Percentiles rank a stretch among this genome's conserved stretches.
Conservation (phyloP, 64 coral and sea anemone species). For the Stichodactyla helianthus region DNA sequence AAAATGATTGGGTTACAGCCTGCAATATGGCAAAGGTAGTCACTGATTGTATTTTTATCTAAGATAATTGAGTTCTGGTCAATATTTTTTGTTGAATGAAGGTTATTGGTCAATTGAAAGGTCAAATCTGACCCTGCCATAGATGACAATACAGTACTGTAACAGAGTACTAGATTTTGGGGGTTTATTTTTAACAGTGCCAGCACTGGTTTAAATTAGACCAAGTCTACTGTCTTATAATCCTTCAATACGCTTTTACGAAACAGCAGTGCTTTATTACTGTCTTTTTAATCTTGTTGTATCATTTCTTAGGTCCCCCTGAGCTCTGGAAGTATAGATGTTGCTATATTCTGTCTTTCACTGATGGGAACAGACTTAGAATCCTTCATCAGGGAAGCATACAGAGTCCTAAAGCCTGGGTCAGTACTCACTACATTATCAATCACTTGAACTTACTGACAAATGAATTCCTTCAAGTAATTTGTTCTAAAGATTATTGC, state of each 20-base stretch:
- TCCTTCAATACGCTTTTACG: too few species aligned
- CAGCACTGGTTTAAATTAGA: too few species aligned
- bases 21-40: constrained; percentile 94
- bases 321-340: constrained; percentile 62
- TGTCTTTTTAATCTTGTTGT: neutral
- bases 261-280: neutral
- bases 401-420: constrained; percentile 72
- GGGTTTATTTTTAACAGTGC: too few species aligned
- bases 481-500: too few species aligned
- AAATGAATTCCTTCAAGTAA: too few species aligned
- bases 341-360: constrained; percentile 91
- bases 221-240: too few species aligned
- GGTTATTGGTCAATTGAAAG: too few species aligned
- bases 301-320: constrained; percentile 66
- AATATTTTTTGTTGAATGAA: too few species aligned
- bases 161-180: too few species aligned
- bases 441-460: neutral
- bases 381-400: constrained; percentile 71
- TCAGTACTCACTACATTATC: neutral
- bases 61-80: too few species aligned
- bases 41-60: neutral
- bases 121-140: too few species aligned
- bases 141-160: too few species aligned
- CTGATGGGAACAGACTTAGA: constrained; percentile 91
- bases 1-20: constrained; percentile 83